Conservation (phyloP, 92 coral and sea anemone species). For the Palythoa grandiflora region DNA sequence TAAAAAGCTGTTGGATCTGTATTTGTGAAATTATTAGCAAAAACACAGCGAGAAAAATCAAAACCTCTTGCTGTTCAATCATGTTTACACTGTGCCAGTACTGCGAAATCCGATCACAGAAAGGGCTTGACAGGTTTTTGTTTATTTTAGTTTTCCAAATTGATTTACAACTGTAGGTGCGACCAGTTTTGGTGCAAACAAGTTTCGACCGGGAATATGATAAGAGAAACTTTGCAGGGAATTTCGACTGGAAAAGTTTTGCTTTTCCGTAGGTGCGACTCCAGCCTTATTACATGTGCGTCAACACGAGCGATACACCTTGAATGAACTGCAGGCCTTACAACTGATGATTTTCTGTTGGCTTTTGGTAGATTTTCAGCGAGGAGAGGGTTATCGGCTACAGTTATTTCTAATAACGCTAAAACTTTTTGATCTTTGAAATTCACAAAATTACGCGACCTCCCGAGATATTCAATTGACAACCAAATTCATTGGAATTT, state of each 20-base stretch:
- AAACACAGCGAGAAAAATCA: neutral
- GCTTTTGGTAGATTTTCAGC: conserved; percentile 66
- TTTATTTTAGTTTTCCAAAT: conserved; percentile 21
- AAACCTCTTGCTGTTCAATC: conserved; percentile 18
- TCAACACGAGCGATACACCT: conserved; percentile 65
- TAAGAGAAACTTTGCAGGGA: conserved; percentile 18
- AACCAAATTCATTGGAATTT: conserved; percentile 63
- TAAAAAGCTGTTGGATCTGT: conserved; percentile 25
- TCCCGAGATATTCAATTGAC: conserved; percentile 58
- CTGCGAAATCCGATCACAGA: neutral
- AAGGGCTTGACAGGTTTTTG: conserved; percentile 3
- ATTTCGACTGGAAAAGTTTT: conserved; percentile 21
- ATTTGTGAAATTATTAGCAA: neutral
- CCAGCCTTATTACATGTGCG: conserved; percentile 50
- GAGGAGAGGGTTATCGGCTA: conserved; percentile 70
- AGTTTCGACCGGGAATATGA: conserved; percentile 9
- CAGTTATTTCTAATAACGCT: conserved; percentile 72
- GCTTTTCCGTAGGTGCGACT: conserved; percentile 27
- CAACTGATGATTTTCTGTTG: conserved; percentile 50
- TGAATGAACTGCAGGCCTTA: conserved; percentile 55
- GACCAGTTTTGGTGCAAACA: conserved; percentile 21
- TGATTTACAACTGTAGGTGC: conserved; percentile 28
- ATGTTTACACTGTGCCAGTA: conserved; percentile 9
- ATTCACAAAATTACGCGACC: conserved; percentile 60
- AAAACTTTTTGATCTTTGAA: conserved; percentile 69